These are phyloP conservation scores for Lithophane ornitopus DNA, from an alignment of 2,888 invertebrate species.

Conservation along the genomic window DNA sequence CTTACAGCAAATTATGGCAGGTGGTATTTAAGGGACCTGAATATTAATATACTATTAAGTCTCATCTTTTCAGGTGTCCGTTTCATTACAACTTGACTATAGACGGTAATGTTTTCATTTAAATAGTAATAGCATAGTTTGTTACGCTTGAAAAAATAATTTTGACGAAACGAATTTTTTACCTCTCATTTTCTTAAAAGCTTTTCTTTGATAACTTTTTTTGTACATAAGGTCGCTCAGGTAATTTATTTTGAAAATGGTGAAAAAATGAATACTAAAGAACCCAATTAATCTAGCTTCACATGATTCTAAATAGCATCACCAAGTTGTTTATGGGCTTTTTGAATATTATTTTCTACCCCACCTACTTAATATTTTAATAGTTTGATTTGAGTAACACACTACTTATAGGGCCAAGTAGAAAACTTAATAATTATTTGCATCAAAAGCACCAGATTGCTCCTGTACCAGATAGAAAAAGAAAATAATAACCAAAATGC, in stretches of 20 bases:
- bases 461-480: neutral
- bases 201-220: neutral
- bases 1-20: neutral
- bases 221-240: neutral
- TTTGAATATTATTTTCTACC: neutral
- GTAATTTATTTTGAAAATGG: neutral
- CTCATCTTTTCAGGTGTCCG: slow-evolving; percentile 16
- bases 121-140: slow-evolving; percentile 36
- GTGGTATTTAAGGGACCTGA: neutral
- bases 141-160: slow-evolving; percentile 14
- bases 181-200: slow-evolving; percentile 4
- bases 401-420: too few species aligned
- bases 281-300: neutral
- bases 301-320: neutral
- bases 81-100: slow-evolving; percentile 19
- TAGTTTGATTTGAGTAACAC: neutral
- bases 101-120: slow-evolving; percentile 25
- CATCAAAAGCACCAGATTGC: too few species aligned
- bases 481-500: slow-evolving; percentile 1
- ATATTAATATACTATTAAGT: slow-evolving; percentile 4
- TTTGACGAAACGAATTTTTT: neutral
- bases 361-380: neutral
- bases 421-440: too few species aligned
- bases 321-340: rapidly evolving
- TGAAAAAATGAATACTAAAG: neutral